These are phyloP conservation scores for Labia minor DNA, from an alignment of 2,888 invertebrate species.

Conservation along the genomic window DNA sequence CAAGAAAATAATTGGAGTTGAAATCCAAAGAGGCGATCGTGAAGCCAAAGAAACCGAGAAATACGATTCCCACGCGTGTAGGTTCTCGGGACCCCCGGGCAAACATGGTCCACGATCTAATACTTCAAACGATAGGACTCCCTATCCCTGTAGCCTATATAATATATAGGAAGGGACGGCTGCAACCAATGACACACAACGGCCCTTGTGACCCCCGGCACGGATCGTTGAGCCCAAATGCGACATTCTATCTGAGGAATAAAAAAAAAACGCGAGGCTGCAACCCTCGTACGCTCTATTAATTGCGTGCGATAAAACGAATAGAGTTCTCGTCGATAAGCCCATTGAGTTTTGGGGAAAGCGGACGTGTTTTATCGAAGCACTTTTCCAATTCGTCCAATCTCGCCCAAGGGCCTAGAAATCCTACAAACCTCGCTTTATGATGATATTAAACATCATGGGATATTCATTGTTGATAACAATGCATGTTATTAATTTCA, in stretches of 20 bases:
- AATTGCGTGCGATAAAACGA: slow-evolving; percentile 13
- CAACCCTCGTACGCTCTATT: neutral
- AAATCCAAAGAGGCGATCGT: neutral
- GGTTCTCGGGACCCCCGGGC: neutral
- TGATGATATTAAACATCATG: neutral
- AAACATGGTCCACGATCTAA: neutral
- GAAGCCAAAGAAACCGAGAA: neutral
- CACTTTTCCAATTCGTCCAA: neutral
- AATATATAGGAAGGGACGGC: slow-evolving; percentile 2
- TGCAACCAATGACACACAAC: slow-evolving; percentile 13
- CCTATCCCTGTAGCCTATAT: slow-evolving; percentile 13
- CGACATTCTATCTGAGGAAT: slow-evolving; percentile 7
- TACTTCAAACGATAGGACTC: slow-evolving; percentile 4
- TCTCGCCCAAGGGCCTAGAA: neutral
- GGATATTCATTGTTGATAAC: slow-evolving; percentile 13
- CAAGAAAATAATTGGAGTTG: neutral
- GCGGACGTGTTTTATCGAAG: slow-evolving; percentile 8
- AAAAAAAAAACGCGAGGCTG: neutral
- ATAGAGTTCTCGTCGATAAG: slow-evolving; percentile 4
- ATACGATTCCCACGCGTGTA: slow-evolving; percentile 7
- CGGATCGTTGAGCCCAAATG: slow-evolving; percentile 13
- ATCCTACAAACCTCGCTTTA: neutral
- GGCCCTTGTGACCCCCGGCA: neutral
- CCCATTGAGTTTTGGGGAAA: slow-evolving; percentile 8
- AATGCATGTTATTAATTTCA: slow-evolving; percentile 8